Conservation (phyloP, 2,797 vertebrate species). For the Pseudomugil tenellus region DNA sequence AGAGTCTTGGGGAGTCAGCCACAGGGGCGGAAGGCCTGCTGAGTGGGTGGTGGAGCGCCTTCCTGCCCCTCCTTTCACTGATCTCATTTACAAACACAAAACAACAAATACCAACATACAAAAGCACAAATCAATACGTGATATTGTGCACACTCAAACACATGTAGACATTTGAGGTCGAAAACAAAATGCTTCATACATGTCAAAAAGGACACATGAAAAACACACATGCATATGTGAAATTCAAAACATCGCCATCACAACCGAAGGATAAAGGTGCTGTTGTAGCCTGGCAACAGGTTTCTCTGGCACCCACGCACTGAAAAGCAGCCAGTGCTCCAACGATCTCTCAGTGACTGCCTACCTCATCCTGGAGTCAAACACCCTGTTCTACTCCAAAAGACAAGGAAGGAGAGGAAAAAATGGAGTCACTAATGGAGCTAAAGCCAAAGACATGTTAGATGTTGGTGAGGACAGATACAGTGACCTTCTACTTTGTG, state of each 20-base stretch:
- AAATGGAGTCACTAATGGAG: slow-evolving; percentile 60
- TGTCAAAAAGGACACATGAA: slow-evolving; percentile 29
- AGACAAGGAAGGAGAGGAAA: slow-evolving; percentile 50
- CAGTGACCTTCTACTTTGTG: slow-evolving; percentile 68
- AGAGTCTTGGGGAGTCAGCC: slow-evolving; percentile 81
- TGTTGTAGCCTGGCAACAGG: slow-evolving; percentile 83
- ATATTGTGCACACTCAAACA: slow-evolving; percentile 5
- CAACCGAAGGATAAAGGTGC: slow-evolving; percentile 79
- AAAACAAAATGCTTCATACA: slow-evolving; percentile 7
- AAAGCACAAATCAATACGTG: slow-evolving; percentile 16
- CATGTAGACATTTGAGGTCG: not conserved
- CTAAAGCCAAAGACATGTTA: slow-evolving; percentile 51
- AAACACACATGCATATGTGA: slow-evolving; percentile 34
- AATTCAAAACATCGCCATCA: slow-evolving; percentile 76
- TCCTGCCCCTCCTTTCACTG: slow-evolving; percentile 58
- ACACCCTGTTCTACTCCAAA: slow-evolving; percentile 69
- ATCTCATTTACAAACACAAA: slow-evolving; percentile 35
- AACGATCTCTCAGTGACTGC: slow-evolving; percentile 64
- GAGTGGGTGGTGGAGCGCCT: slow-evolving; percentile 74
- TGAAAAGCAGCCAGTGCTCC: slow-evolving; percentile 68
- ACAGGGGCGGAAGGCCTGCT: slow-evolving; percentile 77
- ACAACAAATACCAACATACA: slow-evolving; percentile 41
- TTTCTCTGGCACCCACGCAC: slow-evolving; percentile 80
- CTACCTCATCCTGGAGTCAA: slow-evolving; percentile 76
- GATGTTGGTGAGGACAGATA: slow-evolving; percentile 58